Conservation (phyloP, 2,888 invertebrate species). For the Drosophila basisetae region DNA sequence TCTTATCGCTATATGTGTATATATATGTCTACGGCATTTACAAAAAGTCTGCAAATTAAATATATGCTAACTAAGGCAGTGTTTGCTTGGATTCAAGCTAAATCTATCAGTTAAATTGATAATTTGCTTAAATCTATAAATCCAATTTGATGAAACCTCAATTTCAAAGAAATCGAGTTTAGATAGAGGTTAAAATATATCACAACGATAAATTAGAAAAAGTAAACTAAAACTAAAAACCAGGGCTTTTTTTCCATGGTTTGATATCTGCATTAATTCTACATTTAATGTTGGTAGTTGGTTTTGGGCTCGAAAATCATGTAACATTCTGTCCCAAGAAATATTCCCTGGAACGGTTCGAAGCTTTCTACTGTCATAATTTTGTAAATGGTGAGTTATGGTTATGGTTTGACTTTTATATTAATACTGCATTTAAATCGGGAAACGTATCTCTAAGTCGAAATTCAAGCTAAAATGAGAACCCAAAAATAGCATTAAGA, state of each 20-base stretch:
- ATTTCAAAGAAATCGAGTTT: background rate
- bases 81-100: slow-evolving; percentile 13
- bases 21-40: background rate
- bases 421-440: too few relatives aligned
- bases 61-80: background rate
- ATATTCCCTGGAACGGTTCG: too few relatives aligned
- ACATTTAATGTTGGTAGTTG: background rate
- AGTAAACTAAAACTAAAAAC: background rate
- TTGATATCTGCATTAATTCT: background rate
- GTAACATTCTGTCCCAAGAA: too few relatives aligned
- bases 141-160: background rate
- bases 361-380: too few relatives aligned
- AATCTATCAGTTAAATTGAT: background rate
- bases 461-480: too few relatives aligned
- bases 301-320: too few relatives aligned
- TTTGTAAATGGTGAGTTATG: too few relatives aligned
- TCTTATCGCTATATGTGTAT: background rate
- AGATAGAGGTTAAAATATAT: background rate
- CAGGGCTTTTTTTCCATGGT: background rate
- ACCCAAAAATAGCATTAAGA: too few relatives aligned
- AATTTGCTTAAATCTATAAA: background rate
- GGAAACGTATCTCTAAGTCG: too few relatives aligned
- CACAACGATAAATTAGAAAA: background rate
- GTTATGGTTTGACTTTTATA: too few relatives aligned
- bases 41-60: background rate